Evolutionary conservation across 2,888 invertebrate genomes (phyloP).

Genomic region (Eilema depressum): DNA sequence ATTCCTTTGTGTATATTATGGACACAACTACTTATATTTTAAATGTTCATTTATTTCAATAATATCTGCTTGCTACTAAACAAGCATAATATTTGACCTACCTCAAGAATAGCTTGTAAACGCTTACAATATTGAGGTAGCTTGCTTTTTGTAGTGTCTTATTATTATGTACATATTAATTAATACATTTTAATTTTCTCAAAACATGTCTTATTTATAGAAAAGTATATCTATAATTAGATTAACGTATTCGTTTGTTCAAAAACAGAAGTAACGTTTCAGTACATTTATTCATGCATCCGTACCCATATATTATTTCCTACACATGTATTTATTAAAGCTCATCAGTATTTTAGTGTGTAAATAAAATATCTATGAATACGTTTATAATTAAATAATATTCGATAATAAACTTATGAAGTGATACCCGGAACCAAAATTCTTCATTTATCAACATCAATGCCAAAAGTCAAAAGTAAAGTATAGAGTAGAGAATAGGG

Average conservation of each 20-base stretch:
- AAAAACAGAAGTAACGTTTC: not conserved
- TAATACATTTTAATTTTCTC: too few species aligned
- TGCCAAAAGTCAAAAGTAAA: not conserved
- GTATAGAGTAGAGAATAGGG: too few species aligned
- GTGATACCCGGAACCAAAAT: not conserved
- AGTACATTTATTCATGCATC: too few species aligned
- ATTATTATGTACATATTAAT: too few species aligned
- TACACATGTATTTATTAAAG: not conserved
- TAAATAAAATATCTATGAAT: not conserved
- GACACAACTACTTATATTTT: too few species aligned
- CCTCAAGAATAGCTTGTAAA: not conserved
- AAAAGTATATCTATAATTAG: too few species aligned
- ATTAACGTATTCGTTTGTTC: not conserved
- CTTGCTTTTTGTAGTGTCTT: not conserved
- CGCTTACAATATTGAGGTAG: not conserved
- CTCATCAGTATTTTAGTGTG: not conserved
- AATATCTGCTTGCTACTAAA: too few species aligned
- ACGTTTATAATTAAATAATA: not conserved
- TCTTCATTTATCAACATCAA: not conserved
- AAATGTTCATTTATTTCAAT: too few species aligned
- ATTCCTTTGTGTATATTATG: not conserved
- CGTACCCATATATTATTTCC: too few species aligned
- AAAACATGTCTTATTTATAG: too few species aligned
- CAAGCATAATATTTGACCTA: too few species aligned
- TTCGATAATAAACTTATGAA: not conserved